Percentiles rank a stretch among this genome's conserved stretches.
Evolutionary conservation across 2,797 vertebrate species (phyloP).

Genomic region (Acanthiza pusilla): DNA sequence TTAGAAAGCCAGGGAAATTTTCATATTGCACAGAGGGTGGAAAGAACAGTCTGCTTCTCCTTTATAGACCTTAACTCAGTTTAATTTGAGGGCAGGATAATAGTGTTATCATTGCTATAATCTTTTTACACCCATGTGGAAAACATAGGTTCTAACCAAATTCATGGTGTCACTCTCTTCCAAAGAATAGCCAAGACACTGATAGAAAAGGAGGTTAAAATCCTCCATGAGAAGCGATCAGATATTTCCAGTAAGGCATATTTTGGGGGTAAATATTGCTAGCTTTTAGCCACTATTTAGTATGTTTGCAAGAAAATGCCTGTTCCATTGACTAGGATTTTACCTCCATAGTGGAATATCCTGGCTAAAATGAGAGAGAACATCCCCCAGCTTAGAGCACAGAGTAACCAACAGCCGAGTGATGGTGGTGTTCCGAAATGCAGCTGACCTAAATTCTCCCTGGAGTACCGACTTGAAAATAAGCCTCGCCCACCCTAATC

Average conservation of each 20-base stretch:
- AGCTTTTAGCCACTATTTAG: neutral
- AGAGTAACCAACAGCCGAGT: neutral
- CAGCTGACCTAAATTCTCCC: neutral
- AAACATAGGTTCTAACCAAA: neutral
- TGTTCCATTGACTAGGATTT: neutral
- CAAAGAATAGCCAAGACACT: neutral
- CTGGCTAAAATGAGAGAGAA: neutral
- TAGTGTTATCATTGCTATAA: neutral
- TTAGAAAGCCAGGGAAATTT: neutral
- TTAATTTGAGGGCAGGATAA: neutral
- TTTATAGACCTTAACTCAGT: neutral
- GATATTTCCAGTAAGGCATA: neutral
- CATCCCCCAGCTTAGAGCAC: neutral
- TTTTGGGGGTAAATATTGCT: neutral
- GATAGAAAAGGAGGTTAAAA: neutral
- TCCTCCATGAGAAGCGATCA: fast-evolving
- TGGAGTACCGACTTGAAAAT: neutral
- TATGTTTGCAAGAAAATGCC: neutral
- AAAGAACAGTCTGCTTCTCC: neutral
- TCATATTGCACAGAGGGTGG: neutral
- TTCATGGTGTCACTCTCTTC: neutral
- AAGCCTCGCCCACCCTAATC: neutral
- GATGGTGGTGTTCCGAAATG: neutral
- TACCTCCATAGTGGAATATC: neutral
- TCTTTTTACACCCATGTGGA: neutral